These are phyloP conservation scores for Dunckerocampus dactyliophorus DNA, from an alignment of 2,113 vertebrate genomes.

Conservation along the genomic window DNA sequence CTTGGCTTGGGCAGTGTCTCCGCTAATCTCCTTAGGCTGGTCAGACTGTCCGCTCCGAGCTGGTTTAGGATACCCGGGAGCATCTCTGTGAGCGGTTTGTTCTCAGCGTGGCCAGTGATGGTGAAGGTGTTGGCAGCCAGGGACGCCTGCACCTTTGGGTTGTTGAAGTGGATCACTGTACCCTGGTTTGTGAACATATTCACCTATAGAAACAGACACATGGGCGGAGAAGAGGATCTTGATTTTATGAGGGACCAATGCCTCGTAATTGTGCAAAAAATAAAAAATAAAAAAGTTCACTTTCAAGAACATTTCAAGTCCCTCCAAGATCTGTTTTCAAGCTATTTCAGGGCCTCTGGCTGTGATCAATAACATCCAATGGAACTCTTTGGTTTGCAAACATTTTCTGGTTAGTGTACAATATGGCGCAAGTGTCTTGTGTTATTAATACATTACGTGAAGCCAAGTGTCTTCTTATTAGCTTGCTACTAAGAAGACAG, in stretches of 20 bases:
- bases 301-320: not conserved
- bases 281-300: not conserved
- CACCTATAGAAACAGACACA: constrained; percentile 70
- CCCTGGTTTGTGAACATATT: constrained; percentile 99
- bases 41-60: constrained; percentile 93
- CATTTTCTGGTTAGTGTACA: too few species aligned
- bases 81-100: constrained; percentile 98
- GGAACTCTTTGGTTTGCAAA: not conserved
- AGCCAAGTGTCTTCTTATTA: too few species aligned
- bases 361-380: not conserved
- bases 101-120: constrained; percentile 94
- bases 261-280: not conserved
- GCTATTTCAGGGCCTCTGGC: not conserved
- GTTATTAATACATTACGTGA: too few species aligned
- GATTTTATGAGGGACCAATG: not conserved
- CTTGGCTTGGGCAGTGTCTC: constrained; percentile 90
- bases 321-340: not conserved
- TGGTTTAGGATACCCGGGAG: constrained; percentile 94
- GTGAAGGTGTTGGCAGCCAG: constrained; percentile 97
- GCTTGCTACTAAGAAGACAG: not conserved
- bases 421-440: too few species aligned
- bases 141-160: constrained; percentile 97
- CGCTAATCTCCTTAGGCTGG: constrained; percentile 91
- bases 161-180: constrained; percentile 98
- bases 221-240: not conserved